Evolutionary conservation across 2,888 invertebrate species (phyloP).

Genomic region (Idaea aversata): DNA sequence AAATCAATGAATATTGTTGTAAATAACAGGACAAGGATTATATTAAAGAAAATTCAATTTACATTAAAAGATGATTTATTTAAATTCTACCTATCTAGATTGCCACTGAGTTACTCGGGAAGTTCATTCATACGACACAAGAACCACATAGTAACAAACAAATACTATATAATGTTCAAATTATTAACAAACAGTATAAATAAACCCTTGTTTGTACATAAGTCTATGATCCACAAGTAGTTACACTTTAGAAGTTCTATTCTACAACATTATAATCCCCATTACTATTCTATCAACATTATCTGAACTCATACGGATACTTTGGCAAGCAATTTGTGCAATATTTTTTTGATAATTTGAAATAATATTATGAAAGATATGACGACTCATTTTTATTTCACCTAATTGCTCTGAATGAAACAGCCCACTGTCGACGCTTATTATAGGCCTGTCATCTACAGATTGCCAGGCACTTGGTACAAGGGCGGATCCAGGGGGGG

Average conservation of each 20-base stretch:
- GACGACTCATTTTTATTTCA: neutral
- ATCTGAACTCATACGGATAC: neutral
- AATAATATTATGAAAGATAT: too few relatives aligned
- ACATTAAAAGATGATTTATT: conserved; percentile 57
- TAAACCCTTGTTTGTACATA: neutral
- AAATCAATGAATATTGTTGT: neutral
- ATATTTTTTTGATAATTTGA: neutral
- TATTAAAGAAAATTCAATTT: conserved; percentile 6
- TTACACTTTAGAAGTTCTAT: too few relatives aligned
- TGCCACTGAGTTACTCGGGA: conserved; percentile 62
- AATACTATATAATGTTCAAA: neutral
- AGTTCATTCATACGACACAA: conserved; percentile 39
- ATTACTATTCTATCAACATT: neutral
- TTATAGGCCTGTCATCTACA: too few relatives aligned
- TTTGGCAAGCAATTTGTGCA: neutral
- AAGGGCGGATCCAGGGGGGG: too few relatives aligned
- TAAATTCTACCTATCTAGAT: conserved; percentile 61
- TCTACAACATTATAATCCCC: neutral
- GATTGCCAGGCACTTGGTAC: too few relatives aligned
- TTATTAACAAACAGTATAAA: neutral
- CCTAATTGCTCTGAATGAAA: neutral
- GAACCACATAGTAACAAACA: conserved; percentile 22
- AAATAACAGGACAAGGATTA: conserved; percentile 20
- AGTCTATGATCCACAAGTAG: neutral
- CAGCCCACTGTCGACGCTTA: too few relatives aligned